A percentile compares a stretch with the other conserved stretches of the same genome.
Conservation (phyloP, 2,888 invertebrate genomes). For the Cephus pulcher region DNA sequence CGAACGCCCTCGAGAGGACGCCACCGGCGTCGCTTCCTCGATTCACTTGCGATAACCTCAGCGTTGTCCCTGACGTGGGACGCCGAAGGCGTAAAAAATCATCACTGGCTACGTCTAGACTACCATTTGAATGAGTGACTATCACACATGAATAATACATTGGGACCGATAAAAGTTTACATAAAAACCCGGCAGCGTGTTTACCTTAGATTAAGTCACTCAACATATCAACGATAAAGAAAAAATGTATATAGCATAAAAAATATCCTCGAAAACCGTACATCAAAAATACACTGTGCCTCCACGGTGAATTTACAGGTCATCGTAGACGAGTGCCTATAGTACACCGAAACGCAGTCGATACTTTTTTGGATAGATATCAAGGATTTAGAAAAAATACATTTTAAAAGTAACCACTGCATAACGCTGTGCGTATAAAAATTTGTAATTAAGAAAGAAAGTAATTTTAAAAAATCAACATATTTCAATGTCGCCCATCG, state of each 20-base stretch:
- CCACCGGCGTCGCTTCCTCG: constrained; percentile 28
- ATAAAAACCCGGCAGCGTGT: background rate
- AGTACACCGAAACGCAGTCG: background rate
- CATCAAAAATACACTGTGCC: background rate
- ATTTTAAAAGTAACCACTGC: background rate
- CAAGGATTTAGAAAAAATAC: background rate
- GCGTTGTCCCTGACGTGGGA: background rate
- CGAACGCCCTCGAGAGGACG: constrained; percentile 32
- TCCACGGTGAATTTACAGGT: background rate
- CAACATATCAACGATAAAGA: background rate
- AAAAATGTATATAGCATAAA: background rate
- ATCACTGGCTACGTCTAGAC: background rate
- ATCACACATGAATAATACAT: background rate
- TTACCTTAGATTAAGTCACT: background rate
- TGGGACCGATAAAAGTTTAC: background rate
- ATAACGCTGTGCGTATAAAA: background rate
- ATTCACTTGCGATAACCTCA: background rate
- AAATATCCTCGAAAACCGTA: background rate
- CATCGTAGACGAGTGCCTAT: background rate
- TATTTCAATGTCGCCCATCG: background rate
- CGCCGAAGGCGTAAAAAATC: background rate
- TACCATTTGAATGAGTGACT: background rate
- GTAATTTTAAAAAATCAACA: too few relatives aligned
- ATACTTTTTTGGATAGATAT: background rate
- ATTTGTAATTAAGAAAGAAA: background rate